Conservation (phyloP, 2,888 invertebrate genomes). For the Sceliomorpha sp. region DNA sequence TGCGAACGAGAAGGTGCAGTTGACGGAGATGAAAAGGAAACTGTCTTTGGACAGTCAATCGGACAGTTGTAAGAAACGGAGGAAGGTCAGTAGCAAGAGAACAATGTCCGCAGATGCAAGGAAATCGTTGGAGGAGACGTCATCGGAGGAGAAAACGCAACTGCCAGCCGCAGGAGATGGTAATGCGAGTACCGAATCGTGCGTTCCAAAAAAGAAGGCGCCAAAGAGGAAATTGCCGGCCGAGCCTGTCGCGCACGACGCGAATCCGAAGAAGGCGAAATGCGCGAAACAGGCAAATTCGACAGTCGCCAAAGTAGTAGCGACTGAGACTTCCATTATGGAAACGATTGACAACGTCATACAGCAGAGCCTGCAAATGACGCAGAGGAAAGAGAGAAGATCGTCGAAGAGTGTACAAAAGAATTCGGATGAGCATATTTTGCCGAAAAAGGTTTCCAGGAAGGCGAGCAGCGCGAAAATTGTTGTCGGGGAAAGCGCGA, state of each 20-base stretch:
- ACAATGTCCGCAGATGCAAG: constrained; percentile 14
- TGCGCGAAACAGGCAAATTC: constrained; percentile 70
- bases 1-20: constrained; percentile 18
- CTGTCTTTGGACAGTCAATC: constrained; percentile 79
- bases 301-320: constrained; percentile 55
- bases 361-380: constrained; percentile 73
- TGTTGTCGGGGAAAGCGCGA: no score
- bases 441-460: constrained; percentile 77
- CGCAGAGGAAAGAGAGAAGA: constrained; percentile 69
- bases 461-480: constrained; percentile 78
- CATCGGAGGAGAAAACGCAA: constrained; percentile 63
- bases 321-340: constrained; percentile 74
- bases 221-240: constrained; percentile 37
- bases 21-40: constrained; percentile 70
- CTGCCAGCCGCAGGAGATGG: constrained; percentile 10
- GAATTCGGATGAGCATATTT: constrained; percentile 59
- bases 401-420: constrained; percentile 60
- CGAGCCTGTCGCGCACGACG: constrained; percentile 44
- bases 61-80: constrained; percentile 56
- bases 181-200: constrained; percentile 15
- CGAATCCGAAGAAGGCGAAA: constrained; percentile 71
- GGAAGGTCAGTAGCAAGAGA: constrained; percentile 26
- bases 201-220: constrained; percentile 30
- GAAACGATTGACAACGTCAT: constrained; percentile 76
- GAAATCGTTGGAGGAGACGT: constrained; percentile 34